These are phyloP conservation scores for Sinella curviseta DNA, from an alignment of 1,140 invertebrate species.

Conservation along the genomic window DNA sequence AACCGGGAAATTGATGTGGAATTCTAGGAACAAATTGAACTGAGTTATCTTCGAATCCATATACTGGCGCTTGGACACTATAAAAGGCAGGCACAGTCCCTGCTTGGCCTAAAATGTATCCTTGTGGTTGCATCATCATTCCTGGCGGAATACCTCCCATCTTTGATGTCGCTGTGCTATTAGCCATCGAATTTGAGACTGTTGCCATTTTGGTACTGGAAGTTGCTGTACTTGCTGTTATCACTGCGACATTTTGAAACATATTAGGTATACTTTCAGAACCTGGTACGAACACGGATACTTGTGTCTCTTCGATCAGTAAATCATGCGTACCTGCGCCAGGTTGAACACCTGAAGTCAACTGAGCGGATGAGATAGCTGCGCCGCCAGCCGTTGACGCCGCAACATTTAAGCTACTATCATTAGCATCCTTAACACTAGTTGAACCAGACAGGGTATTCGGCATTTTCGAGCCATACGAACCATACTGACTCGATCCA, in stretches of 20 bases:
- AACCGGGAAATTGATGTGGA: slow-evolving; percentile 41
- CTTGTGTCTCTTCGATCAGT: too few species aligned
- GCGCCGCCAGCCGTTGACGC: slow-evolving; percentile 31
- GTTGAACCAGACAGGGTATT: slow-evolving; percentile 4
- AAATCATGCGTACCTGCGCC: slow-evolving; percentile 38
- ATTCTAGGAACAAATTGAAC: slow-evolving; percentile 45
- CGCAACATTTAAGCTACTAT: slow-evolving; percentile 35
- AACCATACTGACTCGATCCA: slow-evolving; percentile 42
- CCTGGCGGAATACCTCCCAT: slow-evolving; percentile 46
- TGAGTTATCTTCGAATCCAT: slow-evolving; percentile 43
- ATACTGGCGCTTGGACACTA: slow-evolving; percentile 41
- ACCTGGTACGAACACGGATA: background rate
- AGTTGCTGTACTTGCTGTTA: slow-evolving; percentile 36
- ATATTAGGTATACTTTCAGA: background rate
- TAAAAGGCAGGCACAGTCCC: slow-evolving; percentile 39
- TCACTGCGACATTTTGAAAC: slow-evolving; percentile 20
- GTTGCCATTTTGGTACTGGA: slow-evolving; percentile 39
- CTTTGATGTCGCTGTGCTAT: slow-evolving; percentile 29
- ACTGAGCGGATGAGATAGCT: slow-evolving; percentile 36
- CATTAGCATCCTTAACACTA: slow-evolving; percentile 35
- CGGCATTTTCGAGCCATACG: slow-evolving; percentile 38
- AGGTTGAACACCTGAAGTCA: slow-evolving; percentile 39
- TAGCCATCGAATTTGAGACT: slow-evolving; percentile 7
- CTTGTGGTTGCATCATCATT: slow-evolving; percentile 47
- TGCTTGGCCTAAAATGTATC: slow-evolving; percentile 46